Conservation (phyloP, 2,888 invertebrate species). For the Microctonus hyperodae region DNA sequence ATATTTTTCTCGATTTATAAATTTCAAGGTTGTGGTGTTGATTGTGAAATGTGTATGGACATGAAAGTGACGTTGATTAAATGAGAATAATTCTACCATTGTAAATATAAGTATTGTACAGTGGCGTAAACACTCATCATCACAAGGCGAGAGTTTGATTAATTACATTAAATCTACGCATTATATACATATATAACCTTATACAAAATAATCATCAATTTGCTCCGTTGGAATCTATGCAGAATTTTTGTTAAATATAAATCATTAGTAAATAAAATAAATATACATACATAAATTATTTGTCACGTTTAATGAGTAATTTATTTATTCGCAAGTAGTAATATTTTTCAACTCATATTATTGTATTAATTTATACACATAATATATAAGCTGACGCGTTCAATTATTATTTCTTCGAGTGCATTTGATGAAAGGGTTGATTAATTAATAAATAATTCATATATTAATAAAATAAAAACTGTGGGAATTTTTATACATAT, state of each 20-base stretch:
- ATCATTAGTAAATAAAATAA: background rate
- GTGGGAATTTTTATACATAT: conserved; percentile 17
- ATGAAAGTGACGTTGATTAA: background rate
- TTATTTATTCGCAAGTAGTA: background rate
- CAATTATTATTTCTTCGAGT: background rate
- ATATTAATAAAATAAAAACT: background rate
- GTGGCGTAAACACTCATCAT: background rate
- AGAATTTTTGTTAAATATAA: background rate
- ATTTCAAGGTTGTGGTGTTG: background rate
- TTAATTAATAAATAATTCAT: no score
- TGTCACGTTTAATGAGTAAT: no score
- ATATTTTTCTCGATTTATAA: background rate
- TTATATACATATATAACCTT: no score
- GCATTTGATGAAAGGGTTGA: background rate
- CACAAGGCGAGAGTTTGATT: background rate
- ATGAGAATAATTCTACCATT: no score
- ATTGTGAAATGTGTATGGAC: background rate
- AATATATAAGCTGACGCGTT: background rate
- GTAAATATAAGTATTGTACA: no score
- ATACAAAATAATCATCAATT: no score
- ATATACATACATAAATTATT: no score
- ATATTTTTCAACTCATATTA: no score
- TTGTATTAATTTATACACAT: background rate
- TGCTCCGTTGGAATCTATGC: background rate
- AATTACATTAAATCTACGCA: background rate